phyloP scores from a whole-genome alignment of 2,888 invertebrate genomes.

The Tetranychus piercei region DNA sequence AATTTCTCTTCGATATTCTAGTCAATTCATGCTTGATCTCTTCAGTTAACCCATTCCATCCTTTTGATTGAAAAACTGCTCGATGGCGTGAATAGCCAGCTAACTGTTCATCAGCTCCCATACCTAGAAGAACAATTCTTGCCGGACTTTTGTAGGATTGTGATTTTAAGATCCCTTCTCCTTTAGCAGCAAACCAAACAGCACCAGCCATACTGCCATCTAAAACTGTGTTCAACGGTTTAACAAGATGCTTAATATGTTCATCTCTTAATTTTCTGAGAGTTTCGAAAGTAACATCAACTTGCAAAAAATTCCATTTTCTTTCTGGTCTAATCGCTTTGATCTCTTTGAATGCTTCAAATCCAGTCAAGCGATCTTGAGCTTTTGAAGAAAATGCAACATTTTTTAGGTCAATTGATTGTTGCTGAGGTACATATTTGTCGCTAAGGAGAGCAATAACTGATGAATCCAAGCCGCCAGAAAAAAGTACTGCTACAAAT shows the following conservation, averaged over 20 bases:
- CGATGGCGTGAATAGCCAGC: constrained; percentile 82
- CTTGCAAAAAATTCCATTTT: too few relatives aligned
- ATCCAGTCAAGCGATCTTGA: too few relatives aligned
- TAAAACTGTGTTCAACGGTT: constrained; percentile 65
- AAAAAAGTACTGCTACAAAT: constrained; percentile 59
- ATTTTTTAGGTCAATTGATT: too few relatives aligned
- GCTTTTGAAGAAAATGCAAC: too few relatives aligned
- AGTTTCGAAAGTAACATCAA: too few relatives aligned
- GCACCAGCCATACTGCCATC: constrained; percentile 89
- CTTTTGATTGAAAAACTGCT: constrained; percentile 34
- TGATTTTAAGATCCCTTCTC: constrained; percentile 35
- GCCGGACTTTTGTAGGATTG: constrained; percentile 14
- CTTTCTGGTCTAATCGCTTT: too few relatives aligned
- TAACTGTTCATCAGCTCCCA: constrained; percentile 88
- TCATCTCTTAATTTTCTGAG: too few relatives aligned
- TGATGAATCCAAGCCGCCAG: constrained; percentile 91
- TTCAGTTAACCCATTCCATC: constrained; percentile 40
- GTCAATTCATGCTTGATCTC: constrained; percentile 60
- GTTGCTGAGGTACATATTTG: constrained; percentile 40
- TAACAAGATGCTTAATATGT: constrained; percentile 60
- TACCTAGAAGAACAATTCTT: constrained; percentile 55
- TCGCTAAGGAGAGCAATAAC: constrained; percentile 62
- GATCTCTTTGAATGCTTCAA: too few relatives aligned
- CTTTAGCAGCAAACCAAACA: constrained; percentile 82
- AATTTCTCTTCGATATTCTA: constrained; percentile 68